phyloP scores from a whole-genome alignment of 2,113 vertebrate genomes.

The Pipa parva region DNA sequence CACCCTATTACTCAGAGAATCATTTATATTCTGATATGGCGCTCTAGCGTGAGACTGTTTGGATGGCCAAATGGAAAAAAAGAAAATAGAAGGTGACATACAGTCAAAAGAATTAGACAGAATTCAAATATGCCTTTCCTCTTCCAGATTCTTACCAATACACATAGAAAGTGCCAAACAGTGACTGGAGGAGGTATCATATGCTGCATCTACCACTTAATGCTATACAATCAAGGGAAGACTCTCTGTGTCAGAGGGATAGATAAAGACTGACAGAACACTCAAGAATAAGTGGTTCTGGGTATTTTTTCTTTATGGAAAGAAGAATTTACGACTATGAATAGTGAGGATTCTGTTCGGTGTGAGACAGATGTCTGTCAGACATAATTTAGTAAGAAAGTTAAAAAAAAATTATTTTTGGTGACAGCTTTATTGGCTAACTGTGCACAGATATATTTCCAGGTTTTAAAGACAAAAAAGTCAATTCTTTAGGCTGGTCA shows the following conservation, averaged over 20 bases:
- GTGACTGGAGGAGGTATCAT: conserved; percentile 13
- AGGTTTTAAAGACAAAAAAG: too few species aligned
- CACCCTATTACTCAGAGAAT: neutral
- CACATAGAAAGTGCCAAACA: conserved; percentile 10
- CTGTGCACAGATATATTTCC: too few species aligned
- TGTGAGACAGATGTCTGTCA: conserved; percentile 37
- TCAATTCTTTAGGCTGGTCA: too few species aligned
- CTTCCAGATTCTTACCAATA: conserved; percentile 24
- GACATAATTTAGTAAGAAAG: conserved; percentile 42
- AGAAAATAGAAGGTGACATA: conserved; percentile 1
- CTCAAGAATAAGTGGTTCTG: neutral
- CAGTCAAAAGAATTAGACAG: conserved; percentile 42
- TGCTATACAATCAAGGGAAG: neutral
- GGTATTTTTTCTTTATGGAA: conserved; percentile 38
- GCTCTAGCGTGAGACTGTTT: neutral
- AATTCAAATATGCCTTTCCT: conserved; percentile 12
- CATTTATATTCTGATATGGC: neutral
- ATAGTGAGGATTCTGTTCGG: conserved; percentile 3
- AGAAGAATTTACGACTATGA: neutral
- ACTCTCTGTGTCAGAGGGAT: conserved; percentile 13
- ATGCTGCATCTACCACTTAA: conserved; percentile 28
- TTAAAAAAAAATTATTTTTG: too few species aligned
- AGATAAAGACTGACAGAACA: conserved; percentile 42
- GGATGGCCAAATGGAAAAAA: neutral
- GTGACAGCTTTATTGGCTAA: too few species aligned